These are phyloP conservation scores for Andrena minutula DNA, from an alignment of 2,888 invertebrate species.

Conservation along the genomic window DNA sequence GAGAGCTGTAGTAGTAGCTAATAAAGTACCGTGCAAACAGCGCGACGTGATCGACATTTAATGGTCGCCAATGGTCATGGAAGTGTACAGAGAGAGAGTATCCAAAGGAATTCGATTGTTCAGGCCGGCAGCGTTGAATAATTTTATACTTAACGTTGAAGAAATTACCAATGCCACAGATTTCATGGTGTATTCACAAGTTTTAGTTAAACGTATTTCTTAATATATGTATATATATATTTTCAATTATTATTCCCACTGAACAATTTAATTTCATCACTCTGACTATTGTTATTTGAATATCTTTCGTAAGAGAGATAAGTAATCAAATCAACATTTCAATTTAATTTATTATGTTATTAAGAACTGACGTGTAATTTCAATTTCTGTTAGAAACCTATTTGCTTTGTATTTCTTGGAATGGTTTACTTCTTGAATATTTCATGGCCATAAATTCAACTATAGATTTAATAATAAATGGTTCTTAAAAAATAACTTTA, in stretches of 20 bases:
- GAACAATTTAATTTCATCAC: background rate
- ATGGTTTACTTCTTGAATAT: too few relatives aligned
- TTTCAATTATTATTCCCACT: background rate
- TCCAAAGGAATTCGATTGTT: conserved; percentile 49
- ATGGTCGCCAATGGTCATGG: conserved; percentile 39
- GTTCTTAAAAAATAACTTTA: too few relatives aligned
- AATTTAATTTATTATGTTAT: too few relatives aligned
- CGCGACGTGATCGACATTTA: conserved; percentile 62
- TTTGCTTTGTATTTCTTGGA: too few relatives aligned
- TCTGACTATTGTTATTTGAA: background rate
- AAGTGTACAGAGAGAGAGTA: conserved; percentile 39
- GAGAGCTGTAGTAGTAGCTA: conserved; percentile 50
- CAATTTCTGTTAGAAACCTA: too few relatives aligned
- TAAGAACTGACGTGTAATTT: too few relatives aligned
- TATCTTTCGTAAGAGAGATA: background rate
- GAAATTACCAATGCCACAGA: background rate
- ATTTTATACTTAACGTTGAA: conserved; percentile 9
- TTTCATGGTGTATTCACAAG: background rate
- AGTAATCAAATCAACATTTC: too few relatives aligned
- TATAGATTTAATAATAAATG: too few relatives aligned
- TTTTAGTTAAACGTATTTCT: background rate
- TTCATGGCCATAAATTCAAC: too few relatives aligned
- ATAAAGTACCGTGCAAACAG: conserved; percentile 66
- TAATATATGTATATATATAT: too few relatives aligned
- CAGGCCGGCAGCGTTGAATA: background rate